phyloP scores from a whole-genome alignment of 2,797 vertebrate genomes.

The Pseudomugil gertrudae region DNA sequence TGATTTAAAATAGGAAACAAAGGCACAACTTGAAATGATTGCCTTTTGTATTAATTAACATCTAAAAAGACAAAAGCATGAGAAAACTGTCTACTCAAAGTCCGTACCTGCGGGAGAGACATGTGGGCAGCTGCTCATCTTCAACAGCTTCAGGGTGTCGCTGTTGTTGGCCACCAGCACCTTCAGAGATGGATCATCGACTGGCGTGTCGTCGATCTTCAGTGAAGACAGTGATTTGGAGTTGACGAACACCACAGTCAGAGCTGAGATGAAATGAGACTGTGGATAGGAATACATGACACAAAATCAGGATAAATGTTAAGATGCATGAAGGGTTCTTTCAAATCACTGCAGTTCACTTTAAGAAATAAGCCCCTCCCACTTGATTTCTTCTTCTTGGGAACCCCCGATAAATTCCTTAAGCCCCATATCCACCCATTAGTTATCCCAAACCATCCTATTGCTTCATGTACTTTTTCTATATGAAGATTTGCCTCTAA shows the following conservation, averaged over 20 bases:
- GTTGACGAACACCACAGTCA: constrained; percentile 99
- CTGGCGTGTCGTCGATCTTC: constrained; percentile 97
- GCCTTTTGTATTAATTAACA: background rate
- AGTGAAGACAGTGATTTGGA: constrained; percentile 96
- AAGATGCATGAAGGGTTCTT: no score
- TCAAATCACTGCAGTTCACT: no score
- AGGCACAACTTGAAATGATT: background rate
- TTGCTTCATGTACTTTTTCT: no score
- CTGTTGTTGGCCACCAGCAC: constrained; percentile 96
- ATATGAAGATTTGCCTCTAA: no score
- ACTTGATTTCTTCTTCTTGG: no score
- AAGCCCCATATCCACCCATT: no score
- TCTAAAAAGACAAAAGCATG: background rate
- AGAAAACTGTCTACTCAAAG: background rate
- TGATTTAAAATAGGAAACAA: constrained; percentile 7
- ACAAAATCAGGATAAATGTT: no score
- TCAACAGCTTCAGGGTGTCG: constrained; percentile 93
- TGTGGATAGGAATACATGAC: constrained; percentile 58
- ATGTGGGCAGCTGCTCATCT: constrained; percentile 99
- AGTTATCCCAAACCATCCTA: no score
- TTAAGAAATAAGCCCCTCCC: no score
- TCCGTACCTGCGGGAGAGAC: constrained; percentile 95
- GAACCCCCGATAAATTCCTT: no score
- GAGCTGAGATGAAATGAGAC: constrained; percentile 98
- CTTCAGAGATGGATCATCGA: constrained; percentile 97